A percentile compares a stretch with the other conserved stretches of the same genome.
Evolutionary conservation across 1,140 invertebrate genomes (phyloP).

Genomic region (Plectus sambesii): DNA sequence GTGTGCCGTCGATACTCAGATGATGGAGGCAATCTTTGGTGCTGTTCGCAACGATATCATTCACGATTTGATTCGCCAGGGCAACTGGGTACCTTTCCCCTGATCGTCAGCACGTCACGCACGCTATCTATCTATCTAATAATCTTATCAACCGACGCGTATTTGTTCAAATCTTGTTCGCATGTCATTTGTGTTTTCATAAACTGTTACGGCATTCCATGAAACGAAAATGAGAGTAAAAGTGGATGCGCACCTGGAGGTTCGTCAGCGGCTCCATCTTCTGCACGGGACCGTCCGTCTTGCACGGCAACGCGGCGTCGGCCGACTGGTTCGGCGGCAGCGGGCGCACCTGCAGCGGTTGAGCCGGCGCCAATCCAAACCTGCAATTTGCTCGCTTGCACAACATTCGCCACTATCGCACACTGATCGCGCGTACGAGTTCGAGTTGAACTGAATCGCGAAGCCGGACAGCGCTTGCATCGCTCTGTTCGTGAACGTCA

Average conservation of each 20-base stretch:
- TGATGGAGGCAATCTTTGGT: slow-evolving; percentile 34
- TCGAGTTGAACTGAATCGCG: slow-evolving; percentile 97
- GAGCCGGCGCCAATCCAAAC: slow-evolving; percentile 77
- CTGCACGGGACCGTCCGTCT: slow-evolving; percentile 77
- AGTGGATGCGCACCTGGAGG: slow-evolving; percentile 58
- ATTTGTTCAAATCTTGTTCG: too few relatives aligned
- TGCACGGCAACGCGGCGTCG: slow-evolving; percentile 64
- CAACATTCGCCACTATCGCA: slow-evolving; percentile 3
- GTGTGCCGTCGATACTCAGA: slow-evolving; percentile 31
- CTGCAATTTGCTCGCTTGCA: slow-evolving; percentile 55
- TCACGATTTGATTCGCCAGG: slow-evolving; percentile 8
- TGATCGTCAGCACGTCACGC: too few relatives aligned
- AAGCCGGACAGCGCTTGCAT: slow-evolving; percentile 94
- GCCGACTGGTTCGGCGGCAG: slow-evolving; percentile 70
- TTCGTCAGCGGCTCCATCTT: slow-evolving; percentile 94
- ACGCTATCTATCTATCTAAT: too few relatives aligned
- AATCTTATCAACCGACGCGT: too few relatives aligned
- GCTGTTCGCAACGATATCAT: slow-evolving; percentile 27
- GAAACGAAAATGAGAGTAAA: slow-evolving; percentile 4
- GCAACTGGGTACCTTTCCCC: slow-evolving; percentile 2
- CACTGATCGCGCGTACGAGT: slow-evolving; percentile 52
- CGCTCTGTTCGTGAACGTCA: slow-evolving; percentile 91
- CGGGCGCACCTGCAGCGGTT: slow-evolving; percentile 65
- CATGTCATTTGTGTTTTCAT: too few relatives aligned
- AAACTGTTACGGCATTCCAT: slow-evolving; percentile 8